Evolutionary conservation across 1,140 invertebrate species (phyloP), one percentile per base, ranked within the genome.

Genomic region (Episyrphus balteatus): DNA sequence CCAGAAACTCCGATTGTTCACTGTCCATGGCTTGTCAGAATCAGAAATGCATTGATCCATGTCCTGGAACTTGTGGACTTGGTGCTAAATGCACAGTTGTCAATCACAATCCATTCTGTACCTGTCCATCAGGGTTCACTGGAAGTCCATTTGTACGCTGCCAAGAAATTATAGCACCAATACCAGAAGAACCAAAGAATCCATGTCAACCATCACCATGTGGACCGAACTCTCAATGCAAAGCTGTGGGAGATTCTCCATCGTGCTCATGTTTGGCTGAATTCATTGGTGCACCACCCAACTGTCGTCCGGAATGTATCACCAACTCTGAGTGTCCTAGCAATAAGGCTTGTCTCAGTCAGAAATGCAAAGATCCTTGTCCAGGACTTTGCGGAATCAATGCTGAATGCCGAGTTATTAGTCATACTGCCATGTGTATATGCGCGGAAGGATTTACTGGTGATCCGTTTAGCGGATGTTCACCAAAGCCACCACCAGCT

Each of bases 81-180:
- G 81, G 79, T 58, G 86, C 87, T 1, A 75, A 79, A 38, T 92
- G 89, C 58, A 77, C 77, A 48, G 83, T 88, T n/a, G 75, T 83
- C 17, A 86, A 86, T 51, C 88, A 92, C 64, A 75, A 82, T 47
- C 84, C 88, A 0, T 74, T 87, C 34, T 92, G 89, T 60, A 78
- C 78, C 47, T 93, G 89, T 57, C 74, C 80, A 32, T 69, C 79
- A 9, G 84, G 83, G 9, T 86, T 78, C 63, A 85, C 81, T 32
- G 88, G 88, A 46, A 82, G 90, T 75, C 85, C 88, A 10, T 89
- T 89, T 62, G 75, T 78, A 14, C 82, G 83, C 51, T 91, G 88
- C 58, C 40, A 59, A 39, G 42, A 26, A 60, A 69, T 70, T 46
- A 43, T 14, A 32, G 46, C 43, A 26, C 30, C 56, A 9, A 51